Percentiles rank a stretch among this genome's conserved stretches.
Conservation (phyloP, 2,888 invertebrate species). For the Cryptocheilus praepositus region DNA sequence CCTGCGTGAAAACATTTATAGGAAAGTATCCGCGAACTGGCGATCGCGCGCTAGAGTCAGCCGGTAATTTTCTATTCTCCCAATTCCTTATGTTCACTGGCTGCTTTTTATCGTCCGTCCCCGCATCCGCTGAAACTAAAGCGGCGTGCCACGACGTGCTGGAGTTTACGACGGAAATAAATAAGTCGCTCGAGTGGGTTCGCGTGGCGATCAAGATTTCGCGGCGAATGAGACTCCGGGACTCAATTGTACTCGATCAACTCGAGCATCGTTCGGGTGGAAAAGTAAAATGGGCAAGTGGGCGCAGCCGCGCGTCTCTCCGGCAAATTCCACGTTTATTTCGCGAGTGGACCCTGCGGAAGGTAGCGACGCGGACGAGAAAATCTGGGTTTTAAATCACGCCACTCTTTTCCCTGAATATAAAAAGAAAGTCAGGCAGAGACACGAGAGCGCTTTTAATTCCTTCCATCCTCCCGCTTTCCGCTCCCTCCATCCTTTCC, state of each 20-base stretch:
- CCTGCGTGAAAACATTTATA: no score
- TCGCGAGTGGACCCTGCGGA: no score
- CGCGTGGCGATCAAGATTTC: constrained; percentile 43
- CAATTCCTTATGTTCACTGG: no score
- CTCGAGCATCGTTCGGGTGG: constrained; percentile 15
- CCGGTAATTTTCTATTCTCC: no score
- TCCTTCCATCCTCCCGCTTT: constrained; percentile 21
- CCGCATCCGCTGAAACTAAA: no score
- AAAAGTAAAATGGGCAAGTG: constrained; percentile 21
- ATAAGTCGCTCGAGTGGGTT: constrained; percentile 37
- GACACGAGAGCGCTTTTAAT: constrained; percentile 45
- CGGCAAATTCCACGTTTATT: background rate
- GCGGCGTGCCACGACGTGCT: constrained; percentile 4
- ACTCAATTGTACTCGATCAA: constrained; percentile 48
- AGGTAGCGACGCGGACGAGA: constrained; percentile 29
- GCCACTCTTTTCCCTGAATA: constrained; percentile 21
- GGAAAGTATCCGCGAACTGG: no score
- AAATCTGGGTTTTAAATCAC: constrained; percentile 50
- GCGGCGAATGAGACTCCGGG: constrained; percentile 24
- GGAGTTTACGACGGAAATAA: constrained; percentile 45
- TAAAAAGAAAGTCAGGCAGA: constrained; percentile 35
- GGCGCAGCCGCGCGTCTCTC: constrained; percentile 2
- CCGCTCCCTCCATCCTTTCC: background rate
- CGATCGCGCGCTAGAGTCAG: no score
- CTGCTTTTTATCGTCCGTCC: no score